Conservation (phyloP, 1,140 invertebrate species). For the Brachionus angularis region DNA sequence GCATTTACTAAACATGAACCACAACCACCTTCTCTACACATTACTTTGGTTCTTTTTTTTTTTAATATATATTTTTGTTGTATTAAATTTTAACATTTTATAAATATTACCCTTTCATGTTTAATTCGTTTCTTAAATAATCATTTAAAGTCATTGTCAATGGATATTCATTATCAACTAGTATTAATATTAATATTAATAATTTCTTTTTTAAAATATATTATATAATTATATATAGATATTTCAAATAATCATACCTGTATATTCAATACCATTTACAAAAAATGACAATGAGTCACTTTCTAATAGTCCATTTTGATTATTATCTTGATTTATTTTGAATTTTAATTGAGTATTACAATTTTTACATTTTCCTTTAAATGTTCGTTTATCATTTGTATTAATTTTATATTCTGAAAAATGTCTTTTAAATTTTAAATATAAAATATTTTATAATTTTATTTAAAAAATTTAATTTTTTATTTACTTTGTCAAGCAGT, state of each 20-base stretch:
- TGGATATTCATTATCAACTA: neutral
- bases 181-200: too few species aligned
- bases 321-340: conserved; percentile 2
- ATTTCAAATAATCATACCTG: neutral
- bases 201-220: too few species aligned
- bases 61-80: neutral
- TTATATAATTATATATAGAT: neutral
- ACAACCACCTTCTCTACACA: conserved; percentile 75
- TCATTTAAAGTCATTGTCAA: neutral
- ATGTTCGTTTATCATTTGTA: conserved; percentile 22
- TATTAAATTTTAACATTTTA: neutral
- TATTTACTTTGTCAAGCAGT: conserved; percentile 8
- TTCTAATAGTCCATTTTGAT: conserved; percentile 7
- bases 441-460: neutral
- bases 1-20: conserved; percentile 72
- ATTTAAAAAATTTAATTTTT: neutral
- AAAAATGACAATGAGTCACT: conserved; percentile 2
- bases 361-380: conserved; percentile 17
- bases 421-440: too few species aligned
- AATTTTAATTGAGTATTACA: conserved; percentile 19
- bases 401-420: neutral
- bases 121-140: conserved; percentile 20
- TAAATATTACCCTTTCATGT: conserved; percentile 20
- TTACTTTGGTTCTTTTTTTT: conserved; percentile 67
- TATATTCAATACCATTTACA: neutral